Evolutionary conservation across 1,140 invertebrate species (phyloP), one percentile per base, ranked within the genome.

Genomic region (Drosophila asahinai): DNA sequence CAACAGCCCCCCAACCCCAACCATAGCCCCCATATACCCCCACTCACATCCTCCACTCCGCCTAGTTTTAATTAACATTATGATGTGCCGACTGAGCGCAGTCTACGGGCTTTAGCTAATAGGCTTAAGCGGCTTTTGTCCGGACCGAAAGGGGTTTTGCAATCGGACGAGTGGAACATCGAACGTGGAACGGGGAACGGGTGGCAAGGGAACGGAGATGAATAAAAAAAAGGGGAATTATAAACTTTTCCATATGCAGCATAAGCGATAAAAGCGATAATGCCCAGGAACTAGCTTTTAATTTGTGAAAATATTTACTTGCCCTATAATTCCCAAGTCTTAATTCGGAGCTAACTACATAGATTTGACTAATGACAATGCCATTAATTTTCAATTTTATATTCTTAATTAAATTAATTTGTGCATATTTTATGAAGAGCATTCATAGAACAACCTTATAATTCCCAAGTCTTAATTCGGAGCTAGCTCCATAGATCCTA

Each of bases 61-160:
- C 27, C 43, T 73, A 45, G 49, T 78, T 78, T 78, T 78, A 78
- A 78, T 78, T 78, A 78, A 55, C 75, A 78, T 78, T 77, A 78
- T 78, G 64, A 78, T 68, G 57, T 68, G 57, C 75, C 65, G 57
- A 70, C 48, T 68, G 65, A 77, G 74, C 57, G 40, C 62, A 60
- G 45, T 77, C 47, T 77, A 38, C 63, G 51, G 40, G 61, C 58
- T 77, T 76, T 76, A 45, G 74, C 72, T 76, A 77, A 76, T 77
- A 75, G 72, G 71, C 72, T 75, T 75, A 75, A 75, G 72, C 59
- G 60, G 72, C 59, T 75, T 70, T 75, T 75, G 58, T 75, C 33
- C 59, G 40, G 48, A 54, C 71, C 58, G 72, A 52, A 52, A 64
- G 36, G 72, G 57, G 68, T 62, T 74, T 74, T 70, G 48, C 68